Conservation (phyloP, 2,888 invertebrate genomes). For the Camptogramma bilineatum region DNA sequence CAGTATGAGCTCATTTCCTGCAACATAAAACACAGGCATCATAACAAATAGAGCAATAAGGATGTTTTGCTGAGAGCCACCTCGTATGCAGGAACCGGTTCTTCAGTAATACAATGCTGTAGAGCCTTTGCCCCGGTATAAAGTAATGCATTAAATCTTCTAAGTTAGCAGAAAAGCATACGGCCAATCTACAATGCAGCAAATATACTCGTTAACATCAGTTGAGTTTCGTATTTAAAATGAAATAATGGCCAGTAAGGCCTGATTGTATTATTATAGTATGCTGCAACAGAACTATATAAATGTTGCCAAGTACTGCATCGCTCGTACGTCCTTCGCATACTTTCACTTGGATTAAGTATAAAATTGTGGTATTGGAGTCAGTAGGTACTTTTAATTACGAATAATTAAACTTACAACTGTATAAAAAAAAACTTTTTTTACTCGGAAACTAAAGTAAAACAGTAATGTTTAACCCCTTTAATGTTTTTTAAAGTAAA, state of each 20-base stretch:
- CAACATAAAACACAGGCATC: constrained; percentile 64
- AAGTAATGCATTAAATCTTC: constrained; percentile 21
- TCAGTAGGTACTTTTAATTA: neutral
- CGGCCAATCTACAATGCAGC: neutral
- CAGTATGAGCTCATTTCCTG: constrained; percentile 69
- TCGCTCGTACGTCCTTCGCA: neutral
- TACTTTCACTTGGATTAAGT: neutral
- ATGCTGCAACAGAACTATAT: neutral
- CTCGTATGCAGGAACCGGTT: constrained; percentile 71
- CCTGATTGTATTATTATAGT: neutral
- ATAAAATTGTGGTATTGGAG: too few relatives aligned
- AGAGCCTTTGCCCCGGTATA: constrained; percentile 42
- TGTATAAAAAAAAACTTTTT: neutral
- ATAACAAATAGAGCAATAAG: constrained; percentile 73
- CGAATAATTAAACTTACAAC: neutral
- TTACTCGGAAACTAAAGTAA: neutral
- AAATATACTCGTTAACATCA: too few relatives aligned
- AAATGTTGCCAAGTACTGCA: neutral
- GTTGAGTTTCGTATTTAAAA: too few relatives aligned
- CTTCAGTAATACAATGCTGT: constrained; percentile 64
- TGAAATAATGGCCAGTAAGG: neutral
- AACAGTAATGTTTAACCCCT: too few relatives aligned
- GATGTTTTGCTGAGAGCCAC: constrained; percentile 58
- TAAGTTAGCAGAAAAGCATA: too few relatives aligned
- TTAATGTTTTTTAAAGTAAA: too few relatives aligned